phyloP scores from a whole-genome alignment of 2,113 vertebrate genomes.

The Nestor notabilis region DNA sequence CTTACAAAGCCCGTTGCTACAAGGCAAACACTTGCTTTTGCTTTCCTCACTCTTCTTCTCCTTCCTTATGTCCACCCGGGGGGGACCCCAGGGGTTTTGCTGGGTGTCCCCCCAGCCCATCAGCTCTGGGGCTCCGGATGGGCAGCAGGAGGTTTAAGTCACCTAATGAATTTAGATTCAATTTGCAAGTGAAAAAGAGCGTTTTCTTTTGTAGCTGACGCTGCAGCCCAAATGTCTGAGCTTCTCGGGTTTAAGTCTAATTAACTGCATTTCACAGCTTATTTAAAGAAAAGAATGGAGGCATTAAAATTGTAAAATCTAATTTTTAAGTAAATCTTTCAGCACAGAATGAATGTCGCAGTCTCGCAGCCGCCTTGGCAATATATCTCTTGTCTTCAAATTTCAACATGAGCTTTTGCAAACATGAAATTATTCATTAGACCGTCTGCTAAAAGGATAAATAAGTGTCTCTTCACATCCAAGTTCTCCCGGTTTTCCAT shows the following conservation, averaged over 20 bases:
- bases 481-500: slow-evolving; percentile 69
- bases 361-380: slow-evolving; percentile 79
- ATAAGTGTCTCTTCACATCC: slow-evolving; percentile 81
- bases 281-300: slow-evolving; percentile 84
- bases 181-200: slow-evolving; percentile 83
- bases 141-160: slow-evolving; percentile 35
- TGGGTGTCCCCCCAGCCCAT: background rate
- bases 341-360: slow-evolving; percentile 81
- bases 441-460: slow-evolving; percentile 81
- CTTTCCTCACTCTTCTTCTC: background rate
- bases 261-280: slow-evolving; percentile 85
- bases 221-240: slow-evolving; percentile 79
- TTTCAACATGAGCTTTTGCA: slow-evolving; percentile 85
- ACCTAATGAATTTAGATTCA: slow-evolving; percentile 78
- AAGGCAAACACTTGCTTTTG: background rate
- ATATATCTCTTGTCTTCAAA: slow-evolving; percentile 83
- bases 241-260: slow-evolving; percentile 83
- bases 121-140: background rate
- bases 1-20: background rate
- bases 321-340: slow-evolving; percentile 86
- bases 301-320: slow-evolving; percentile 85
- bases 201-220: slow-evolving; percentile 80
- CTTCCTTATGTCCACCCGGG: background rate
- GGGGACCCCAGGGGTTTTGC: accelerated
- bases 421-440: slow-evolving; percentile 88